These are phyloP conservation scores for Syrmaticus mikado DNA, from an alignment of 2,113 vertebrate genomes.

Conservation along the genomic window DNA sequence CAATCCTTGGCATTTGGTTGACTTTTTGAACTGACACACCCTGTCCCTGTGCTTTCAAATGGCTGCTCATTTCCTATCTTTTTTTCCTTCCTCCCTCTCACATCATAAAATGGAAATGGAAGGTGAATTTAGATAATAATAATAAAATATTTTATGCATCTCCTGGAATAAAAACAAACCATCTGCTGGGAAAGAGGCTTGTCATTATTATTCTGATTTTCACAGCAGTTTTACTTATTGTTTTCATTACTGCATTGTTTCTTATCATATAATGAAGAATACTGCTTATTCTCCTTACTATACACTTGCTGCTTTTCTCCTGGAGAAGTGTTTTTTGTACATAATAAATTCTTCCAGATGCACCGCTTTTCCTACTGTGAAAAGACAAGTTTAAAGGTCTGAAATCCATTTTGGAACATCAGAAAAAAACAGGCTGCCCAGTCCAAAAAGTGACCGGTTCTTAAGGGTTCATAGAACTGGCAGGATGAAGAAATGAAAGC, in stretches of 20 bases:
- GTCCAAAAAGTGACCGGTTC: not conserved
- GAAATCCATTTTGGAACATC: not conserved
- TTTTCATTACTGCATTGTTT: not conserved
- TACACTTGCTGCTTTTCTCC: not conserved
- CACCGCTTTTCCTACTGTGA: not conserved
- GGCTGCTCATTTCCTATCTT: not conserved
- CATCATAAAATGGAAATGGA: not conserved
- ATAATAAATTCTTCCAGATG: not conserved
- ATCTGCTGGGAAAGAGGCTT: not conserved
- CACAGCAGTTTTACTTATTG: not conserved
- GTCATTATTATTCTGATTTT: not conserved
- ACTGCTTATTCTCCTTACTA: not conserved
- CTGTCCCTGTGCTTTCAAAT: not conserved
- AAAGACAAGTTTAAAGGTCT: not conserved
- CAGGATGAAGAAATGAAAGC: constrained; percentile 7
- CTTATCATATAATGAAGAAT: not conserved
- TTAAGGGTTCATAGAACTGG: not conserved
- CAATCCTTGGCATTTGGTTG: not conserved
- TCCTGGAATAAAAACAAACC: not conserved
- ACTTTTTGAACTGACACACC: not conserved
- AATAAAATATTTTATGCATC: not conserved
- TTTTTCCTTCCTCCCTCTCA: not conserved
- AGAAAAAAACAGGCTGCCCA: not conserved
- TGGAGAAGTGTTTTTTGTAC: not conserved
- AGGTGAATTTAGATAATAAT: not conserved